A percentile compares a stretch with the other conserved stretches of the same genome.
Conservation (phyloP, 2,888 invertebrate species). For the Caradrina kadenii region DNA sequence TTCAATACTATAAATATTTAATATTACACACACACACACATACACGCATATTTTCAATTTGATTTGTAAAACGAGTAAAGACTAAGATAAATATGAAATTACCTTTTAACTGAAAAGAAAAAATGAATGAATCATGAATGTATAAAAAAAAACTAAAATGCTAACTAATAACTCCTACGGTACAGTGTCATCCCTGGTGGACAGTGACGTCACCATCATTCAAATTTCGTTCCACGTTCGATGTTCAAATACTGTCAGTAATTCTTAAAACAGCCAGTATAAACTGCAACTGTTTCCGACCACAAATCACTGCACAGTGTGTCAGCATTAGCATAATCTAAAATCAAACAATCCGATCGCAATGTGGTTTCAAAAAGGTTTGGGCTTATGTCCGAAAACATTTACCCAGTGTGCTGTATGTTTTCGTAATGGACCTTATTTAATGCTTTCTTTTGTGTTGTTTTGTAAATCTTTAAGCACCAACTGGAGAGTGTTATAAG, state of each 20-base stretch:
- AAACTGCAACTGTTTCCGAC: conserved; percentile 58
- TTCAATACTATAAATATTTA: no score
- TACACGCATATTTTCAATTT: no score
- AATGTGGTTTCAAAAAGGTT: conserved; percentile 55
- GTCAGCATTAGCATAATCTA: conserved; percentile 63
- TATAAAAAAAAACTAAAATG: no score
- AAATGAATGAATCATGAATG: no score
- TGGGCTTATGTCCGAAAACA: conserved; percentile 48
- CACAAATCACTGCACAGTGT: conserved; percentile 56
- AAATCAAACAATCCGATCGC: conserved; percentile 57
- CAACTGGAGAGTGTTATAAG: neutral
- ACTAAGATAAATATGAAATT: no score
- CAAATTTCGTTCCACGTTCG: conserved; percentile 34
- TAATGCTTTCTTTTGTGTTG: conserved; percentile 12
- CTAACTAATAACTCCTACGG: no score
- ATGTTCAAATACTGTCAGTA: conserved; percentile 45
- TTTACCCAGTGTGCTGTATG: conserved; percentile 32
- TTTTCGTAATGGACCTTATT: conserved; percentile 17
- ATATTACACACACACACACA: no score
- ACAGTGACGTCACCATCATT: conserved; percentile 14
- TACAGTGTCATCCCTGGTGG: no score
- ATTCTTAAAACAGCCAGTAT: conserved; percentile 41
- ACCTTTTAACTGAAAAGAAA: no score
- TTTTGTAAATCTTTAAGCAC: neutral
- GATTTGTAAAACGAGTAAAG: no score